Conservation (phyloP, 2,113 vertebrate genomes). For the Hemibagrus wyckioides region DNA sequence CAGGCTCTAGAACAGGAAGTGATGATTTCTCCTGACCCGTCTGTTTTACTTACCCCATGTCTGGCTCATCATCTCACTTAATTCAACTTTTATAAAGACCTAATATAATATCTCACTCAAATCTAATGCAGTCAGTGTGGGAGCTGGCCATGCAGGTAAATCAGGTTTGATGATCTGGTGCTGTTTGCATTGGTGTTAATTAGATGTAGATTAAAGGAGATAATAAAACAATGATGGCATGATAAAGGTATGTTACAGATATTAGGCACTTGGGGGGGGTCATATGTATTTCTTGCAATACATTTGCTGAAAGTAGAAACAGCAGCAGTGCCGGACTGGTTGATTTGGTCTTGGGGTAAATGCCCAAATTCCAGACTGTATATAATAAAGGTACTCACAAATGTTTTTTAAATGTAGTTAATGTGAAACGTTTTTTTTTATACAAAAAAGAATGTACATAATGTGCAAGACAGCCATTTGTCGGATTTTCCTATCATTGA, state of each 20-base stretch:
- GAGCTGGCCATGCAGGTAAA: not conserved
- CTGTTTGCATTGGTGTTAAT: conserved; percentile 45
- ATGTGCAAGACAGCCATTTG: not conserved
- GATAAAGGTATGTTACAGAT: conserved; percentile 55
- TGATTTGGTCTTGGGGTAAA: not conserved
- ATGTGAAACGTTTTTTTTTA: not conserved
- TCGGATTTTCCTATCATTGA: conserved; percentile 4
- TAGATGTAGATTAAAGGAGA: conserved; percentile 18
- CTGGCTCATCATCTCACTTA: conserved; percentile 48
- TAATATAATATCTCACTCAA: not conserved
- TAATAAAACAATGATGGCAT: conserved; percentile 29
- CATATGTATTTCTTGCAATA: no score
- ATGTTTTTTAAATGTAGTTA: not conserved
- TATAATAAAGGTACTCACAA: not conserved
- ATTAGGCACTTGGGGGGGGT: not conserved
- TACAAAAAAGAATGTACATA: not conserved
- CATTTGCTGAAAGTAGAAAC: not conserved
- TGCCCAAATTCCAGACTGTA: not conserved
- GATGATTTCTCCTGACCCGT: conserved; percentile 73
- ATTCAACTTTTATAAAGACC: not conserved
- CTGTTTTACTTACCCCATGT: conserved; percentile 65
- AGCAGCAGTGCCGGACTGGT: not conserved
- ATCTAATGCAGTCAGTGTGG: not conserved
- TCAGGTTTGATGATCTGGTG: not conserved
- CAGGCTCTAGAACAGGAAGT: conserved; percentile 75